Conservation (phyloP, 2,797 vertebrate species). For the Crenuchus spilurus region DNA sequence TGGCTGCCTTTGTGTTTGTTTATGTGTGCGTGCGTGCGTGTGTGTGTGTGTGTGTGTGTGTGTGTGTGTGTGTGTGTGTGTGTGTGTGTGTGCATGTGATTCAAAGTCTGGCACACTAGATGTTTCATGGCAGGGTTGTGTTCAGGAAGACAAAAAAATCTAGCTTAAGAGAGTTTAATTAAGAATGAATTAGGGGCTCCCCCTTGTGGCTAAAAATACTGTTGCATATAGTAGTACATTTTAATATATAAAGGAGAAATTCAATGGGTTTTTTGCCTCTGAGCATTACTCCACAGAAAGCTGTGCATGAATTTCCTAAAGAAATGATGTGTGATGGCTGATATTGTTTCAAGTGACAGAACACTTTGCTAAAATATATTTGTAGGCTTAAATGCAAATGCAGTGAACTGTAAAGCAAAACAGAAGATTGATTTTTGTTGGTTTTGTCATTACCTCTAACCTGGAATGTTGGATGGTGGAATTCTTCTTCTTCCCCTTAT, state of each 20-base stretch:
- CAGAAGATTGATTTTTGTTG: too few relatives aligned
- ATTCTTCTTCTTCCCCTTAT: too few relatives aligned
- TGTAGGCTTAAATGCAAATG: neutral
- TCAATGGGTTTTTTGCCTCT: too few relatives aligned
- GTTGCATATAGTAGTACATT: too few relatives aligned
- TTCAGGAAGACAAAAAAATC: constrained; percentile 42
- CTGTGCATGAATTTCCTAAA: too few relatives aligned
- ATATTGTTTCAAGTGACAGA: too few relatives aligned
- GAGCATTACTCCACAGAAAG: too few relatives aligned
- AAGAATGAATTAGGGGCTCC: constrained; percentile 55
- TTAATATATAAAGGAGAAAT: too few relatives aligned
- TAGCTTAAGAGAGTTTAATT: constrained; percentile 39
- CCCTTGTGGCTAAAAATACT: constrained; percentile 54
- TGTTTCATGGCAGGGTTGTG: constrained; percentile 45
- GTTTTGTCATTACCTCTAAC: too few relatives aligned
- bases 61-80: constrained; percentile 33
- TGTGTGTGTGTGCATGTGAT: constrained; percentile 42
- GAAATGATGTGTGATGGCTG: too few relatives aligned
- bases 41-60: constrained; percentile 15
- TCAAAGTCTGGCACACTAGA: constrained; percentile 52
- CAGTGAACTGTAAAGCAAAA: neutral
- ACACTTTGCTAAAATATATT: too few relatives aligned
- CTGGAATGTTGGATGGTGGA: too few relatives aligned
- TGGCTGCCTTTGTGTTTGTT: constrained; percentile 44
- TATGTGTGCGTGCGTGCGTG: constrained; percentile 1